Conservation (phyloP, 2,113 vertebrate species). For the Tylochromis polylepis region DNA sequence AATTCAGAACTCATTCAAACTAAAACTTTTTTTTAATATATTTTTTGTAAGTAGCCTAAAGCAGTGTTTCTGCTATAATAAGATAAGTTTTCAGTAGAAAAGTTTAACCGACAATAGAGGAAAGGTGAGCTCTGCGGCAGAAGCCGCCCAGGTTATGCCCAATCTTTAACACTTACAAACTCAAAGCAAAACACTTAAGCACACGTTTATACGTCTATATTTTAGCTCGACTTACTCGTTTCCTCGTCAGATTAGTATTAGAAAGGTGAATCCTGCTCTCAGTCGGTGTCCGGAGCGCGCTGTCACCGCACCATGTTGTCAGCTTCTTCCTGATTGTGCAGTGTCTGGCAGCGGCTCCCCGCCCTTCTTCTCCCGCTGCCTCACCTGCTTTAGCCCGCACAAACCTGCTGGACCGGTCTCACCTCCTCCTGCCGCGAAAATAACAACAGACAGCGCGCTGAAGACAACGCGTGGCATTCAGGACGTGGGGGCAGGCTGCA, state of each 20-base stretch:
- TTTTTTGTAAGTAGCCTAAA: not conserved
- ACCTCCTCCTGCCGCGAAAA: not conserved
- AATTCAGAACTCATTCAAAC: not conserved
- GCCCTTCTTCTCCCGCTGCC: conserved; percentile 20
- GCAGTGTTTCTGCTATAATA: not conserved
- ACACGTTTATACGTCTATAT: not conserved
- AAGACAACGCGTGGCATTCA: not conserved
- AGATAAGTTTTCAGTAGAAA: not conserved
- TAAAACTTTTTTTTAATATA: no score
- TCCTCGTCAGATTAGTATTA: not conserved
- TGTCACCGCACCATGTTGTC: conserved; percentile 44
- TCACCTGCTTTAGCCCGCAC: conserved; percentile 1
- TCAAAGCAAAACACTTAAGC: not conserved
- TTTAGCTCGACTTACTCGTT: not conserved
- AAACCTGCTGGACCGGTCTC: conserved; percentile 46
- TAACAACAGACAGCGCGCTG: not conserved
- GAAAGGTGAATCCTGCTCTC: not conserved
- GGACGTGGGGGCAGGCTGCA: not conserved
- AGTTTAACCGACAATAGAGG: not conserved
- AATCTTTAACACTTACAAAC: not conserved
- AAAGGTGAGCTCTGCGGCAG: not conserved
- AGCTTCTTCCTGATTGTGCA: conserved; percentile 42
- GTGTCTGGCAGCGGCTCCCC: not conserved
- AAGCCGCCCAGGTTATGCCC: not conserved
- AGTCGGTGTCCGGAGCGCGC: not conserved